Base-by-base conservation (phyloP, 2,113 vertebrate genomes). In the Eupsittula cactorum region DNA sequence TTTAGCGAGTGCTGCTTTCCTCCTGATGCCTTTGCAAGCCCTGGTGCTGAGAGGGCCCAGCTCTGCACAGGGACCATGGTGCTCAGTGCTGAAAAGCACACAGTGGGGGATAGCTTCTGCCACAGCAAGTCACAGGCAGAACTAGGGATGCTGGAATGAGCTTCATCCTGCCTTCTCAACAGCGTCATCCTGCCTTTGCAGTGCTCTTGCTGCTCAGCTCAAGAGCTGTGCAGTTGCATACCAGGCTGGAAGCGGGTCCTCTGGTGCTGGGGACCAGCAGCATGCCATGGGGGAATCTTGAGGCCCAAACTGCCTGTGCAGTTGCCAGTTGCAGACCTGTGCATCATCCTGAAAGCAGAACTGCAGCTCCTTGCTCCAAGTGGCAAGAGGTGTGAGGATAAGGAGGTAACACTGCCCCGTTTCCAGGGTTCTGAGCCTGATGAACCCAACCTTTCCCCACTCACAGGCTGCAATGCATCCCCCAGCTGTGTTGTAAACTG, bases 261-360 rank as follows among this genome's bases (percentile, higher is more conserved):
- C 28, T 0, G 3, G 47, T 3, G 2, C n/a, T 18, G 42, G 25
- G 25, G 20, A 25, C 59, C 33, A 59, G 33, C 24, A 49, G 12
- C 10, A 2, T 24, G 49, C 23, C 11, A 1, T 2, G 6, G 27
- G 41, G 8, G 7, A n/a, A n/a, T 10, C 73, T 13, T 0, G 3
- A 13, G 42, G 44, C 50, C 33, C 20, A 37, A 42, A 3, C 35
- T 9, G 42, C 41, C 16, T 13, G 44, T 41, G 52, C 35, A 5
- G 11, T 3, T 6, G 11, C 11, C 62, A 33, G 62, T 69, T 35
- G n/a, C 41, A 42, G 62, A 33, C 17, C 41, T 3, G 7, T 4
- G 29, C 18, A 20, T 28, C 3, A 4, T 23, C 39, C 39, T 33
- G 28, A 31, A 16, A 42, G 53, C 55, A 8, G n/a, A 42, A 3